Evolutionary conservation across 2,113 vertebrate species (phyloP).

Genomic region (Passer montanus): DNA sequence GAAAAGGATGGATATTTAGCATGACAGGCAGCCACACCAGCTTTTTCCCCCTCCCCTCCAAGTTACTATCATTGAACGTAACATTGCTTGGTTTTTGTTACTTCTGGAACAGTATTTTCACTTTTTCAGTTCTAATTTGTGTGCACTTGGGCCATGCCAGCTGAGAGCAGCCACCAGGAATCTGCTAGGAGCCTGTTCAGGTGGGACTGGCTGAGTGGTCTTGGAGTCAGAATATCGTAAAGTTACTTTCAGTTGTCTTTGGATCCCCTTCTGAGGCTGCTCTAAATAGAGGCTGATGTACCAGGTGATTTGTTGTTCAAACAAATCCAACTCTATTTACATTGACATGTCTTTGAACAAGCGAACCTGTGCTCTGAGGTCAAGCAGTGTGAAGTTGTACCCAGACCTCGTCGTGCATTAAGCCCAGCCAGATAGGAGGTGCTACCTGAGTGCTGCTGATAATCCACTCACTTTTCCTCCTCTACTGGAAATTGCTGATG

Average conservation of each 20-base stretch:
- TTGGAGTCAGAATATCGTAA: neutral
- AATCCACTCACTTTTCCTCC: neutral
- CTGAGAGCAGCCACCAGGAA: neutral
- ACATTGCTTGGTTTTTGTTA: neutral
- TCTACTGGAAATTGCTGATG: neutral
- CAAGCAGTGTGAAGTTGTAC: neutral
- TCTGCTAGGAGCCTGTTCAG: fast-evolving
- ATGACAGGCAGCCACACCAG: neutral
- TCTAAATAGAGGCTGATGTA: neutral
- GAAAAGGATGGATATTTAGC: neutral
- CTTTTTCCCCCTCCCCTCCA: neutral
- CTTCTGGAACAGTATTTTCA: neutral
- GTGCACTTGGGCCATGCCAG: neutral
- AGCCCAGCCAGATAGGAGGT: constrained; percentile 7
- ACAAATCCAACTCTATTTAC: constrained; percentile 17
- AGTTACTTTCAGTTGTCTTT: neutral
- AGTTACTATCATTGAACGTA: neutral
- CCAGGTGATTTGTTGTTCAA: neutral
- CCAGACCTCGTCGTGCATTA: neutral
- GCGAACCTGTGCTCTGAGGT: constrained; percentile 29
- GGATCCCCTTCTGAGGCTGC: neutral
- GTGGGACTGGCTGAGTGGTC: neutral
- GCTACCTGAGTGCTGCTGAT: constrained; percentile 23
- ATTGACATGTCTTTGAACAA: neutral
- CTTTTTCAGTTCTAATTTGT: neutral